phyloP scores from a whole-genome alignment of 2,797 vertebrate species.

The Sarcoramphus papa region DNA sequence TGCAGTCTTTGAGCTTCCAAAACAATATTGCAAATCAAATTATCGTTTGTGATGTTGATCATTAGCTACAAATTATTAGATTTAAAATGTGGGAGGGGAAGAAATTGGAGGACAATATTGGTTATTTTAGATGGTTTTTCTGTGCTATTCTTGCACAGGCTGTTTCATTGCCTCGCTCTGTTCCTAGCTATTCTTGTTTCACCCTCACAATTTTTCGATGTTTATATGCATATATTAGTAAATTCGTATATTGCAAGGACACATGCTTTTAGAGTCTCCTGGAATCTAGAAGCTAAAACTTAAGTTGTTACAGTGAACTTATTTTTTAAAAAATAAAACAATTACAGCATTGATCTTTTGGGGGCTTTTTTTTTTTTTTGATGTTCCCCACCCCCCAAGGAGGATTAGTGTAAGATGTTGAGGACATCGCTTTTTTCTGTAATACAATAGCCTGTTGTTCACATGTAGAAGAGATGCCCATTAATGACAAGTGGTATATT shows the following conservation, averaged over 20 bases:
- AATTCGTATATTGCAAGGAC: background rate
- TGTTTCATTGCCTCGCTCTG: background rate
- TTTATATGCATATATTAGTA: background rate
- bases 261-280: background rate
- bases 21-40: background rate
- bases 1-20: background rate
- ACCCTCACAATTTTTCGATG: background rate
- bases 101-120: background rate
- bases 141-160: background rate
- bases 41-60: background rate
- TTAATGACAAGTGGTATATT: constrained; percentile 70
- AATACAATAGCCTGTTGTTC: constrained; percentile 65
- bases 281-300: background rate
- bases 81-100: background rate
- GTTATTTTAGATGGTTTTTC: background rate
- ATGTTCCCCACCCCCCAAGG: background rate
- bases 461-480: constrained; percentile 25
- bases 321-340: background rate
- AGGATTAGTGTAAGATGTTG: background rate
- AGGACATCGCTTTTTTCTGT: constrained; percentile 30
- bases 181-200: background rate
- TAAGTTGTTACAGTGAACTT: background rate
- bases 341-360: constrained; percentile 1
- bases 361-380: background rate
- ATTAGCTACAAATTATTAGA: background rate